Evolutionary conservation across 2,113 vertebrate species (phyloP), one percentile per base, ranked within the genome.

Genomic region (Mormoops blainvillei): DNA sequence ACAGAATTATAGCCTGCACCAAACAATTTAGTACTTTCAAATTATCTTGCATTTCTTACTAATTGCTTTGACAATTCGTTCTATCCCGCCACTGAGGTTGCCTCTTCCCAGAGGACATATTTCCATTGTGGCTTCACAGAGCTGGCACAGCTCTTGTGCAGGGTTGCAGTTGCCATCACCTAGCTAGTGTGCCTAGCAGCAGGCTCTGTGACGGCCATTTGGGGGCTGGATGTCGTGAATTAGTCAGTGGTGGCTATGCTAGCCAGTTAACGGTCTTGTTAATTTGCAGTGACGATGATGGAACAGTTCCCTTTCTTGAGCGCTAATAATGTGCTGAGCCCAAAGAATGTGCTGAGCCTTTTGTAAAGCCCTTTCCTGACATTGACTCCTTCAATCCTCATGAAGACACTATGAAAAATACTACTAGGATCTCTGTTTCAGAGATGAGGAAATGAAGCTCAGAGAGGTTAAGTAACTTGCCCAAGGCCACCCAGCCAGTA

Each of bases 61-160:
- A 92, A 81, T 94, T 95, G 93, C 81, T 93, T 87, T 33, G 31
- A 0, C 13, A 90, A 85, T 96, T 87, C 63, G 91, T 90, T 81
- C 96, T 87, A 38, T 90, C 85, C 89, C 94, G 89, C 76, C 78
- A 77, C 33, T 5, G n/a, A 83, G 68, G 8, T 13, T 82, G 83
- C 63, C 70, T 92, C 28, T 71, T 71, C 70, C 26, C 73, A 13
- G 50, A 18, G 63, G 61, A 94, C 89, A 22, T n/a, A 70, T 56
- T 45, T 96, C 41, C 50, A 24, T 10, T 1, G 6, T 20, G 50
- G 67, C 36, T 48, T 36, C 19, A 3, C 6, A 14, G n/a, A 16
- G 48, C 74, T 70, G 45, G 22, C 4, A 11, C 24, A 38, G 87
- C 70, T 58, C 43, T 63, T 77, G 26, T 3, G 3, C 15, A n/a